A percentile compares a stretch with the other conserved stretches of the same genome.
Evolutionary conservation across 2,888 invertebrate species (phyloP).

Genomic region (Epinotia demarniana): DNA sequence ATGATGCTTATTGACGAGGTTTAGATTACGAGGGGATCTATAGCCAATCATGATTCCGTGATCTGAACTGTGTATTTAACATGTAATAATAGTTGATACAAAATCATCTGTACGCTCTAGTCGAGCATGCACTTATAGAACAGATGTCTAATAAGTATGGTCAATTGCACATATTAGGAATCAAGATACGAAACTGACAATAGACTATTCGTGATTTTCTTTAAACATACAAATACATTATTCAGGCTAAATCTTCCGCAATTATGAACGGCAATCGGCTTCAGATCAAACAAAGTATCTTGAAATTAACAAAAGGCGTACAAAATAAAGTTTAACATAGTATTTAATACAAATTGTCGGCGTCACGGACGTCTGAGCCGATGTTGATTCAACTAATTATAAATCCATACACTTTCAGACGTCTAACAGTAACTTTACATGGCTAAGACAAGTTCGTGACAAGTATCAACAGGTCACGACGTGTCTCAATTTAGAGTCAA

Average conservation of each 20-base stretch:
- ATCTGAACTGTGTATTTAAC: not conserved
- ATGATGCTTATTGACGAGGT: not conserved
- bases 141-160: slow-evolving; percentile 20
- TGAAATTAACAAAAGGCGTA: not conserved
- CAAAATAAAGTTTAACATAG: not conserved
- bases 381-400: slow-evolving; percentile 18
- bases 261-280: too few species aligned
- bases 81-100: not conserved
- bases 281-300: too few species aligned
- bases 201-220: not conserved
- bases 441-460: slow-evolving; percentile 78
- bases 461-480: slow-evolving; percentile 78
- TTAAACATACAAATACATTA: too few species aligned
- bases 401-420: slow-evolving; percentile 66
- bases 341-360: not conserved
- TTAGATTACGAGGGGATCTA: not conserved
- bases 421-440: slow-evolving; percentile 57
- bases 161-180: slow-evolving; percentile 37
- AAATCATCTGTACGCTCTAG: not conserved
- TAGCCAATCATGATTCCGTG: not conserved
- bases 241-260: too few species aligned
- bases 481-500: slow-evolving; percentile 64
- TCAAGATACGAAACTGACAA: not conserved
- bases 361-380: not conserved
- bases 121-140: slow-evolving; percentile 14